Evolutionary conservation across 1,140 invertebrate genomes (phyloP), one percentile per base, ranked within the genome.

Genomic region (Drosophila sp.): DNA sequence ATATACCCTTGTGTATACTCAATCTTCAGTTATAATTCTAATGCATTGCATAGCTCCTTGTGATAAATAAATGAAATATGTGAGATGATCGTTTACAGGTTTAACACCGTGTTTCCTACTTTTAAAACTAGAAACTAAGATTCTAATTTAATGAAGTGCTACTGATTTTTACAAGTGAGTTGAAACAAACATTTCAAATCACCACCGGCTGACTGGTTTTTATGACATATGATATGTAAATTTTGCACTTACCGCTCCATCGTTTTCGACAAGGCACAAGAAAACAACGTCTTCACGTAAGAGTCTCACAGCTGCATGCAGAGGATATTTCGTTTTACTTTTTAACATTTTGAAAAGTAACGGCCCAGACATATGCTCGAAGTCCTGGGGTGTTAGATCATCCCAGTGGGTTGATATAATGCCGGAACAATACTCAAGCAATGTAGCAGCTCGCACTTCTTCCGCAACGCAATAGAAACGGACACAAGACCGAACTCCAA

Each of bases 391-490:
- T n/a, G 96, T 96, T 77, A 99, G 95, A 91, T 98, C 97, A 93
- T 98, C 95, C 98, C 98, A 99, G 91, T 98, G 96, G 35, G 95
- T 95, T n/a, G 97, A 98, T 84, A 98, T 98, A 17, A 98, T 93
- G 17, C 96, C 95, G 27, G 97, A 98, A 83, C 97, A 98, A 92
- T 98, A 97, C 77, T 97, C 95, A 76, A 96, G 95, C 30, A 99
- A 92, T 65, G 94, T 95, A 10, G 94, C 91, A 7, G 97, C 96
- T 40, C 94, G 94, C 74, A 98, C 96, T 93, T 98, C 97, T 92
- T 98, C 97, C 23, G 98, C 97, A 25, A 96, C 96, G 72, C 97
- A 97, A 92, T 98, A 99, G 90, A 98, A 97, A 76, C 95, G 94
- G 1, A 98, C 96, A 92, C 97, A 98, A 73, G 96, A 98, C 90